These are phyloP conservation scores for Brienomyrus brachyistius DNA, from an alignment of 2,113 vertebrate species.

Conservation along the genomic window DNA sequence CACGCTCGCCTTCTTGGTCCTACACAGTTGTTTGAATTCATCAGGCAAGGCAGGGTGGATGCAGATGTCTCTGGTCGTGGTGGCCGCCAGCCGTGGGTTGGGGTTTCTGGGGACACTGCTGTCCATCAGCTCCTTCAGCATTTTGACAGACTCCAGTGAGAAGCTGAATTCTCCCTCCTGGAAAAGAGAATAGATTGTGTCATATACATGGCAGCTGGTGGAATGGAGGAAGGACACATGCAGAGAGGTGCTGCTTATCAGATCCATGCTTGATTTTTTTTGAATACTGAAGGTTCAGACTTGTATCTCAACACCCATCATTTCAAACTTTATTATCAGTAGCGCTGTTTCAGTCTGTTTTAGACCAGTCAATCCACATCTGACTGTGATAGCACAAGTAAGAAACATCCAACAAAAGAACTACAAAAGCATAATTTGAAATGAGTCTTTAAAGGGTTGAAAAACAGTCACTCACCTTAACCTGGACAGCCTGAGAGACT, in stretches of 20 bases:
- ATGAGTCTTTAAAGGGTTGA: not conserved
- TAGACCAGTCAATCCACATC: not conserved
- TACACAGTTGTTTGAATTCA: slow-evolving; percentile 63
- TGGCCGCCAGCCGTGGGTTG: slow-evolving; percentile 21
- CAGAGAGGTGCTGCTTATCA: not conserved
- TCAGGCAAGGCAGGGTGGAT: slow-evolving; percentile 52
- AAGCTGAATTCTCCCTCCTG: slow-evolving; percentile 70
- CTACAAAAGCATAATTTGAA: not conserved
- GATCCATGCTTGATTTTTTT: not conserved
- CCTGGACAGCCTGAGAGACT: slow-evolving; percentile 49
- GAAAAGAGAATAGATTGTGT: not conserved
- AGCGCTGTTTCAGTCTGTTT: not conserved
- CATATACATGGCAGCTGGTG: not conserved
- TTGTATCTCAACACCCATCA: not conserved
- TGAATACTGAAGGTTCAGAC: not conserved
- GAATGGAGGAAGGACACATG: not conserved
- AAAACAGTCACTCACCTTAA: slow-evolving; percentile 50
- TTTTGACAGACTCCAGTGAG: slow-evolving; percentile 65
- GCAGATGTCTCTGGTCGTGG: slow-evolving; percentile 39
- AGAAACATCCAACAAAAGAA: not conserved
- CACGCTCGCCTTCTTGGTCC: slow-evolving; percentile 39
- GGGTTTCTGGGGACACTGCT: not conserved
- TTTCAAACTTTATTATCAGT: not conserved
- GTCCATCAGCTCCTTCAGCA: slow-evolving; percentile 57
- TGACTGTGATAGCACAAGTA: not conserved